Evolutionary conservation across 1,140 invertebrate genomes (phyloP), one percentile per base, ranked within the genome.

Genomic region (Pogonomyrmex barbatus): DNA sequence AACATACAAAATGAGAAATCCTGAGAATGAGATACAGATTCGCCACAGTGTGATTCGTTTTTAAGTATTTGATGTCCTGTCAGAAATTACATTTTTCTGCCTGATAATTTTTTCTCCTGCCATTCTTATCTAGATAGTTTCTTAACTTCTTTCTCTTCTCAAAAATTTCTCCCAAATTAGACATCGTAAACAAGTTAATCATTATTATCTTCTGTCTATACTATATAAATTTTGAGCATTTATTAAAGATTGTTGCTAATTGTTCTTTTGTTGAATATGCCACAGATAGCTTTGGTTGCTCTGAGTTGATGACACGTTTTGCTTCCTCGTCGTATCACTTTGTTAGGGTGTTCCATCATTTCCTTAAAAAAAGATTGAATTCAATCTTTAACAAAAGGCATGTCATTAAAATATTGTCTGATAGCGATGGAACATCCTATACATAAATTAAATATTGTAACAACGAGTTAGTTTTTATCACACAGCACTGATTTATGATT

Each of bases 381-480:
- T 60, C 3, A 82, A 83, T 50, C 12, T 67, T 77, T 42, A 58
- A 47, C 58, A 63, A n/a, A 17, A 45, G 47, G 42, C 47, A n/a
- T 36, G 9, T 39, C 14, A 83, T 54, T 17, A 8, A 52, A 39
- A 63, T 58, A 30, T 77, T 45, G 39, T 70, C 36, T 6, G 17
- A 73, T 45, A 60, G 47, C 8, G 17, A 1, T 71, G 6, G 33
- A n/a, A 5, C 42, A 60, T 1, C 14, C 4, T 77, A 14, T 77
- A 14, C 17, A 36, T 78, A 70, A 82, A 71, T 82, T 73, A 67
- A 60, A 60, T 24, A 73, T 36, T 14, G 45, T 75, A 47, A 47
- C 30, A 33, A n/a, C 71, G 24, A 60, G 5, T 82, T 71, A 75
- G 30, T 14, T 83, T 75, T 58, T 82, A 73, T 83, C 24, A 42